Conservation (phyloP, 2,113 vertebrate genomes). For the Platysteira castanea region DNA sequence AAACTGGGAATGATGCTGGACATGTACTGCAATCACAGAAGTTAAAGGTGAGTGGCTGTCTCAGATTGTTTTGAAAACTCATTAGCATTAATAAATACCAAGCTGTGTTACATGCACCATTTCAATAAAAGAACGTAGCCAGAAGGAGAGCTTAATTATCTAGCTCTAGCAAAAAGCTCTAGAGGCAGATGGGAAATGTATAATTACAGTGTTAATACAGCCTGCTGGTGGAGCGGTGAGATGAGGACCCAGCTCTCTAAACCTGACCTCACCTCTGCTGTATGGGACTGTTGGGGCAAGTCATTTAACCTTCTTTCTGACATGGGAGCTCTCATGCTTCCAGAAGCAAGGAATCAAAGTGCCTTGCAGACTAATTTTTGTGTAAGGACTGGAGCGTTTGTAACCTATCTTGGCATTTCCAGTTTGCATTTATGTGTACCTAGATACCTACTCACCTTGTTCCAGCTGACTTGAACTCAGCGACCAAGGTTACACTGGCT, state of each 20-base stretch:
- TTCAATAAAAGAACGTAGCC: neutral
- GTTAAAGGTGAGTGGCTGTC: slow-evolving; percentile 36
- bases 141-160: slow-evolving; percentile 39
- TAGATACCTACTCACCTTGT: neutral
- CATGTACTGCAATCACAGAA: neutral
- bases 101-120: neutral
- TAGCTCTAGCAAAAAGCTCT: neutral
- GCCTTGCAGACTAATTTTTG: neutral
- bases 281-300: neutral
- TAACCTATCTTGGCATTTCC: neutral
- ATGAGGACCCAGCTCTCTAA: neutral
- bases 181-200: neutral
- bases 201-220: neutral
- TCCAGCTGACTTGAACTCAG: neutral
- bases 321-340: neutral
- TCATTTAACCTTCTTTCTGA: neutral
- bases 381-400: neutral
- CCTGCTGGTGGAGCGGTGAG: neutral
- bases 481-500: neutral
- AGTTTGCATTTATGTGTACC: neutral
- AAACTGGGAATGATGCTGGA: neutral
- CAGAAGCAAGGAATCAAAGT: neutral
- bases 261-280: neutral
- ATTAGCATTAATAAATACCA: slow-evolving; percentile 44
- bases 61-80: slow-evolving; percentile 39